Conservation (phyloP, 2,113 vertebrate genomes). For the Sisor rabdophorus region DNA sequence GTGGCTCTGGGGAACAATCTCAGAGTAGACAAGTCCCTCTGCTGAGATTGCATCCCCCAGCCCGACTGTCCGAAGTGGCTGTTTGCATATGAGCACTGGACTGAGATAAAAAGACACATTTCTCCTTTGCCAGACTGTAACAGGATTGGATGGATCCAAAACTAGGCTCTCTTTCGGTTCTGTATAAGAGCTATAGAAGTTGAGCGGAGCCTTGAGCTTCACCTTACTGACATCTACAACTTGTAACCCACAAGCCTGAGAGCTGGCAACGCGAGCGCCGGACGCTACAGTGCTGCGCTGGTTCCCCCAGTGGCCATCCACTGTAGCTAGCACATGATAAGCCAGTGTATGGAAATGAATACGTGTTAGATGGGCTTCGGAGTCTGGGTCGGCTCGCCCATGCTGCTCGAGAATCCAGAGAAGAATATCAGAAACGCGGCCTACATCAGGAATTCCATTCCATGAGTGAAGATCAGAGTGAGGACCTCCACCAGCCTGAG, state of each 20-base stretch:
- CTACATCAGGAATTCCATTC: constrained; percentile 82
- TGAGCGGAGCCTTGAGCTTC: constrained; percentile 76
- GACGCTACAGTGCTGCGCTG: constrained; percentile 85
- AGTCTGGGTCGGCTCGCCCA: constrained; percentile 61
- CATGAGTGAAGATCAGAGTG: constrained; percentile 78
- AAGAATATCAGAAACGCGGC: constrained; percentile 88
- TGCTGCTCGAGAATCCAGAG: constrained; percentile 88
- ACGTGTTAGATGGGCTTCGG: constrained; percentile 80
- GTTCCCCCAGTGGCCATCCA: constrained; percentile 91
- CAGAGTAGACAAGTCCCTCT: constrained; percentile 88
- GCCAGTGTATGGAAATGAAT: constrained; percentile 96
- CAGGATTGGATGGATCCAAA: constrained; percentile 75
- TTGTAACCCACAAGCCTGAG: constrained; percentile 82
- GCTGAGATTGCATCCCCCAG: constrained; percentile 95
- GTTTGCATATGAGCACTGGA: constrained; percentile 86
- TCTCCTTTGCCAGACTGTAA: constrained; percentile 77
- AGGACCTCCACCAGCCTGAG: constrained; percentile 81
- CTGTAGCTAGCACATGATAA: constrained; percentile 87
- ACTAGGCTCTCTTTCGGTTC: constrained; percentile 67
- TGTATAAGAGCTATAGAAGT: constrained; percentile 76
- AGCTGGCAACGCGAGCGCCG: constrained; percentile 83
- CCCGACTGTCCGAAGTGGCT: constrained; percentile 89
- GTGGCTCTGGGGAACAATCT: constrained; percentile 57
- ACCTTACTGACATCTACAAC: constrained; percentile 74
- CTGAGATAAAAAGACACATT: constrained; percentile 86